Evolutionary conservation across 2,888 invertebrate species (phyloP).

Genomic region (Lasioglossum marginatum): DNA sequence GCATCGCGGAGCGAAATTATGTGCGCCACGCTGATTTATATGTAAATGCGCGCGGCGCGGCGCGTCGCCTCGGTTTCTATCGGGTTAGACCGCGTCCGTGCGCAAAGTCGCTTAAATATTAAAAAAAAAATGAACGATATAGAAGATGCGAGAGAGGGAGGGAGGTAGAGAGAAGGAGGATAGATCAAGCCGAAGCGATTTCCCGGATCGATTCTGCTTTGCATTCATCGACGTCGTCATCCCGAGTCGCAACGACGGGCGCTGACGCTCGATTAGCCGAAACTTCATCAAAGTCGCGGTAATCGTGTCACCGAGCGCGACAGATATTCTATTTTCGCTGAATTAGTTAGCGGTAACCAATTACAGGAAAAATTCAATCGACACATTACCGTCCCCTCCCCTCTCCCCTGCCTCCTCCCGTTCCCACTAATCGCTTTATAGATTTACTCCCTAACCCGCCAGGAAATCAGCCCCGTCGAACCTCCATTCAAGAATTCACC

Average conservation of each 20-base stretch:
- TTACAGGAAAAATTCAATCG: conserved; percentile 60
- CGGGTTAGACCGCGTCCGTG: not conserved
- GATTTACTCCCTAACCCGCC: not conserved
- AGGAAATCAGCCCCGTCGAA: too few relatives aligned
- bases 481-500: too few relatives aligned
- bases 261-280: conserved; percentile 55
- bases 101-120: not conserved
- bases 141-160: not conserved
- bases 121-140: not conserved
- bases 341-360: conserved; percentile 60
- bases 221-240: conserved; percentile 49
- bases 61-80: not conserved
- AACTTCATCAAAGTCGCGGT: conserved; percentile 70
- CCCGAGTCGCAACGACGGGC: conserved; percentile 18
- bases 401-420: not conserved
- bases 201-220: conserved; percentile 50
- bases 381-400: conserved; percentile 2
- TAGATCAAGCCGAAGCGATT: conserved; percentile 4
- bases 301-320: conserved; percentile 62
- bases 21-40: conserved; percentile 29
- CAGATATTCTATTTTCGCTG: conserved; percentile 69
- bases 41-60: conserved; percentile 15
- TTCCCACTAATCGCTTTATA: conserved; percentile 54
- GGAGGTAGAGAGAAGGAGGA: not conserved
- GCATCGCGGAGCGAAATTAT: conserved; percentile 34